These are phyloP conservation scores for Drosophila melanosoma DNA, from an alignment of 2,888 invertebrate genomes.

Conservation along the genomic window DNA sequence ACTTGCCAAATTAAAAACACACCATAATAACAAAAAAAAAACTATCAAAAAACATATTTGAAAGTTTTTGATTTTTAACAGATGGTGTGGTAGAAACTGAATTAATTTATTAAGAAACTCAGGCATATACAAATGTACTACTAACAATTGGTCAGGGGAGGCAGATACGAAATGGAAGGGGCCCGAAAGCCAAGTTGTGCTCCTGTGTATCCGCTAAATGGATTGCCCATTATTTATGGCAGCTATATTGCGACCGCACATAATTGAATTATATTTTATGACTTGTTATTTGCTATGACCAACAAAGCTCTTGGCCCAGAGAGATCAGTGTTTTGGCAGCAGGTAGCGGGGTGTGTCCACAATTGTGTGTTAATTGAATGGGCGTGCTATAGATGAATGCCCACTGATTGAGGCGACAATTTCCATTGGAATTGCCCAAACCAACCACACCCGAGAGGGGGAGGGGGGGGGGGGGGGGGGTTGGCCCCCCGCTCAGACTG, in stretches of 20 bases:
- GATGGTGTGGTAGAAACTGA: background rate
- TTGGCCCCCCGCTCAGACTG: too few relatives aligned
- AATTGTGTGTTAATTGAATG: conserved; percentile 71
- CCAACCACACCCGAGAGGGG: background rate
- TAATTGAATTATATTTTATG: conserved; percentile 70
- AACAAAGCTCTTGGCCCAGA: conserved; percentile 9
- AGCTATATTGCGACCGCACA: conserved; percentile 65
- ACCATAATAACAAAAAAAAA: background rate
- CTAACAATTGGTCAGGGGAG: background rate
- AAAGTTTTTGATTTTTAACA: background rate
- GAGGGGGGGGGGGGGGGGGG: too few relatives aligned
- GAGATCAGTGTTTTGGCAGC: background rate
- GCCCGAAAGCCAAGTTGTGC: conserved; percentile 14
- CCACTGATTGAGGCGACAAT: conserved; percentile 64
- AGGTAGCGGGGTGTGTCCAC: conserved; percentile 47
- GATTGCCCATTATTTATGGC: conserved; percentile 72
- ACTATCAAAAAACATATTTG: background rate
- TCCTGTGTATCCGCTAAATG: conserved; percentile 34
- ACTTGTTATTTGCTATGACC: conserved; percentile 62
- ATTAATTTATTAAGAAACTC: background rate
- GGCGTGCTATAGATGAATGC: conserved; percentile 80
- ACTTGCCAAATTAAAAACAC: background rate
- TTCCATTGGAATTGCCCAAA: conserved; percentile 21
- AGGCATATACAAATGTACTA: background rate
- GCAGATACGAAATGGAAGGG: background rate